Percentiles rank a stretch among this genome's conserved stretches.
Evolutionary conservation across 2,888 invertebrate species (phyloP).

Genomic region (Ischnura elegans): DNA sequence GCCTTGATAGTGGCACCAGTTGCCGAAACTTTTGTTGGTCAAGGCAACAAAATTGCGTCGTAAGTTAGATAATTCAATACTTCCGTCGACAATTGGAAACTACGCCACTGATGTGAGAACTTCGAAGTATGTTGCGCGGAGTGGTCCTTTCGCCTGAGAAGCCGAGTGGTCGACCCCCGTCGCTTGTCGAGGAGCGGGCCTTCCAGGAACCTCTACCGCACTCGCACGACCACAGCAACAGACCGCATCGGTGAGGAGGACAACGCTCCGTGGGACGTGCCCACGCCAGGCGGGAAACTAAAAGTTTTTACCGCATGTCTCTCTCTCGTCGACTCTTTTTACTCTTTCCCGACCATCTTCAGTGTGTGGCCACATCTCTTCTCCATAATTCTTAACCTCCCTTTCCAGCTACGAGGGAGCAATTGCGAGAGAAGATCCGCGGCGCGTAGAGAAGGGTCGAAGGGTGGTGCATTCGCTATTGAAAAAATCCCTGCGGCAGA

Average conservation of each 20-base stretch:
- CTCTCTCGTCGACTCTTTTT: neutral
- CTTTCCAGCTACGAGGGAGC: neutral
- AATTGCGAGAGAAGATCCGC: neutral
- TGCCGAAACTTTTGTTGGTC: too few species aligned
- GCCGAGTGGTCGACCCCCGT: neutral
- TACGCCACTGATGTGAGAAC: neutral
- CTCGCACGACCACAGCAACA: neutral
- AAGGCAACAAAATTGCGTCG: too few species aligned
- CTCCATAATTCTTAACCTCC: neutral
- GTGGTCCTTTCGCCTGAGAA: neutral
- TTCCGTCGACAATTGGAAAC: too few species aligned
- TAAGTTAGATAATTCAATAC: too few species aligned
- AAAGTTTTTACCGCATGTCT: conserved; percentile 19
- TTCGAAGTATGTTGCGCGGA: too few species aligned
- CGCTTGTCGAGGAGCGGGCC: neutral
- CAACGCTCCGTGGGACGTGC: neutral
- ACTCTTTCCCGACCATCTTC: neutral
- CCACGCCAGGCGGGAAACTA: neutral
- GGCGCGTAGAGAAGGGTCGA: too few species aligned
- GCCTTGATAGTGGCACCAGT: too few species aligned
- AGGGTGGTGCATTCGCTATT: too few species aligned
- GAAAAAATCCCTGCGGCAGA: too few species aligned
- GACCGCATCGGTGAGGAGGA: neutral
- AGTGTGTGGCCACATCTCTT: neutral
- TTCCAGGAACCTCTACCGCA: neutral